Evolutionary conservation across 2,888 invertebrate species (phyloP), one percentile per base, ranked within the genome.

Genomic region (Digitonthophagus gazella): DNA sequence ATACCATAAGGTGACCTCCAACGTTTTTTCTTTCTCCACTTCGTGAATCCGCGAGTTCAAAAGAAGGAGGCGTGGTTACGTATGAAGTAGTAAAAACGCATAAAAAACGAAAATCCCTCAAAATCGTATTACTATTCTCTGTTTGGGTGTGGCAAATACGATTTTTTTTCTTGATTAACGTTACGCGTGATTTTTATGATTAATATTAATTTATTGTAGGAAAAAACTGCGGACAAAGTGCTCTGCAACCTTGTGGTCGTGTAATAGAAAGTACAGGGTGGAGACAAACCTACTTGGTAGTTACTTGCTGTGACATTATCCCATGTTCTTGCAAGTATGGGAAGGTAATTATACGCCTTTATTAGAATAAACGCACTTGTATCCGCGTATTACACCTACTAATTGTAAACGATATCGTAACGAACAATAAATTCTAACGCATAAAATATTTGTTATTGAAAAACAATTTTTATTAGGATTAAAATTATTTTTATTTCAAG

Each of bases 1-100:
- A 74, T 74, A 74, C 71, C 69, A 64, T 55, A 22, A 61, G 15
- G 65, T 71, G 74, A 74, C 74, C 74, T 74, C 74, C 20, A 61
- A 61, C 19, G n/a, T n/a, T 61, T 61, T 61, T 61, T 61, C 61
- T 61, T 61, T 61, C 16, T 61, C 19, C 11, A 61, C 19, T 61
- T 61, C 18, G 19, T 61, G 19, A 61, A 61, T 61, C 14, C 61
- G 28, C 28, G 28, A 44, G 8, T 44, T 44, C 28, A 44, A 44
- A 44, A 44, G 28, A 44, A 2, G 18, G 19, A 61, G 18, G 19
- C 61, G 61, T 61, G 20, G 8, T 16, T 19, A 6, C 15, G 6
- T 3, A 15, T n/a, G 18, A 61, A 61, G 19, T 61, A 6, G 61
- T 16, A 58, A n/a, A 15, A 15, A 11, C 15, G 57, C 3, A 58